These are phyloP conservation scores for Epizoanthus fatuus DNA, from an alignment of 92 coral and sea anemone genomes.

Conservation along the genomic window DNA sequence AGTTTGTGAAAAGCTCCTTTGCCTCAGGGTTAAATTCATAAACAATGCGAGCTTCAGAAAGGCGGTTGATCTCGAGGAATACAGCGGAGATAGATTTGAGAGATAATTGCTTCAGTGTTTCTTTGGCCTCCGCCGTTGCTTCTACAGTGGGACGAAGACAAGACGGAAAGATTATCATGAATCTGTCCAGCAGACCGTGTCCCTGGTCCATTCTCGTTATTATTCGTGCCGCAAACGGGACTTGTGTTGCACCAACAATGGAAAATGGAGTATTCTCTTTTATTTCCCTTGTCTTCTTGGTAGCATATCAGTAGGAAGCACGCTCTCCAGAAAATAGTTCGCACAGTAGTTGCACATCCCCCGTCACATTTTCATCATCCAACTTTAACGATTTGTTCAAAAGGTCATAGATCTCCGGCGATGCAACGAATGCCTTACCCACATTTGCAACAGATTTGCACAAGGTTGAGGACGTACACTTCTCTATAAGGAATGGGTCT, in stretches of 20 bases:
- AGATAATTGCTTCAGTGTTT: constrained; percentile 8
- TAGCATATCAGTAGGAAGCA: constrained; percentile 29
- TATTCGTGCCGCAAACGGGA: constrained; percentile 48
- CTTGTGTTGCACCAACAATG: constrained; percentile 53
- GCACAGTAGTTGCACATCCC: constrained; percentile 58
- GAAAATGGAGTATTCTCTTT: constrained; percentile 54
- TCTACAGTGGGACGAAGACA: constrained; percentile 65
- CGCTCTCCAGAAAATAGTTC: constrained; percentile 57
- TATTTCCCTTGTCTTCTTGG: constrained; percentile 41
- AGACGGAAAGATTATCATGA: constrained; percentile 50
- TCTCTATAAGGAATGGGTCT: constrained; percentile 16
- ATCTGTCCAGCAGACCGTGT: constrained; percentile 62
- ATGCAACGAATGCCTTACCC: constrained; percentile 27
- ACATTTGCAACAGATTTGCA: constrained; percentile 13
- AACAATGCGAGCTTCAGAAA: no score
- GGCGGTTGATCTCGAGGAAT: background rate
- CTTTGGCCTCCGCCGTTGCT: constrained; percentile 32
- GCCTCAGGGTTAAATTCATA: background rate
- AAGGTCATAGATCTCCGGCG: constrained; percentile 52
- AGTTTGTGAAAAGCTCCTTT: no score
- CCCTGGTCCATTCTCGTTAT: constrained; percentile 63
- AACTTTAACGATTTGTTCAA: constrained; percentile 50
- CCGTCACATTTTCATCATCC: constrained; percentile 55
- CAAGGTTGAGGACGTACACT: constrained; percentile 50
- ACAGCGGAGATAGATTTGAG: background rate